phyloP scores from a whole-genome alignment of 2,888 invertebrate species.

The Agonopterix arenella region DNA sequence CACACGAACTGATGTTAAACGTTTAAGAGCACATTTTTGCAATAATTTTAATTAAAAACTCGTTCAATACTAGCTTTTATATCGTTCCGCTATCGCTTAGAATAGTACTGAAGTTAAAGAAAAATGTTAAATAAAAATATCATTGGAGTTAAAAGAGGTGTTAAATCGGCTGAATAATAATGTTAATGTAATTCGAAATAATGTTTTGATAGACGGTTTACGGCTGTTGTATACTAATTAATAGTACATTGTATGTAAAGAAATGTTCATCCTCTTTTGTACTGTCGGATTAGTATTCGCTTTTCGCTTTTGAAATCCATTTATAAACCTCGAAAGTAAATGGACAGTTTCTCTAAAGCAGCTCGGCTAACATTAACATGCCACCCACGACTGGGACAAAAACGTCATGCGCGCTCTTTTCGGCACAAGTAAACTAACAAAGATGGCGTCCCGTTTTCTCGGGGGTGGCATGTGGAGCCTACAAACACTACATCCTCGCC shows the following conservation, averaged over 20 bases:
- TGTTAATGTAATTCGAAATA: slow-evolving; percentile 24
- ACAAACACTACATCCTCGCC: too few relatives aligned
- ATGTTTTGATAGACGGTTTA: slow-evolving; percentile 20
- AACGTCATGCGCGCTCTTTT: too few relatives aligned
- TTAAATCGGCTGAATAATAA: slow-evolving; percentile 29
- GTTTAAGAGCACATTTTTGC: slow-evolving; percentile 33
- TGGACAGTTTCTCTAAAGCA: too few relatives aligned
- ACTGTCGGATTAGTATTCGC: background rate
- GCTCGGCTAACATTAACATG: too few relatives aligned
- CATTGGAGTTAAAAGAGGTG: slow-evolving; percentile 24
- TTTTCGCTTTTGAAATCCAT: too few relatives aligned
- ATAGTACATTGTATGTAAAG: slow-evolving; percentile 2
- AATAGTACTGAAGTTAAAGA: slow-evolving; percentile 34
- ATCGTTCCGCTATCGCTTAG: slow-evolving; percentile 54
- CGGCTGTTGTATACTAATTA: slow-evolving; percentile 22
- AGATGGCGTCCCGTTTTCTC: too few relatives aligned
- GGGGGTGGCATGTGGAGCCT: too few relatives aligned
- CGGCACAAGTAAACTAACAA: too few relatives aligned
- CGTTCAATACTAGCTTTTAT: slow-evolving; percentile 54
- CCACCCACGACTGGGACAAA: too few relatives aligned
- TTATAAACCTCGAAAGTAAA: too few relatives aligned
- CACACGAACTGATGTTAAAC: slow-evolving; percentile 24
- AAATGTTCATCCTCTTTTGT: background rate
- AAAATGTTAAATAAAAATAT: slow-evolving; percentile 26
- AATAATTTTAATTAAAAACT: slow-evolving; percentile 34